Percentiles rank a stretch among this genome's conserved stretches.
Evolutionary conservation across 2,888 invertebrate genomes (phyloP).

Genomic region (Anorthoa munda): DNA sequence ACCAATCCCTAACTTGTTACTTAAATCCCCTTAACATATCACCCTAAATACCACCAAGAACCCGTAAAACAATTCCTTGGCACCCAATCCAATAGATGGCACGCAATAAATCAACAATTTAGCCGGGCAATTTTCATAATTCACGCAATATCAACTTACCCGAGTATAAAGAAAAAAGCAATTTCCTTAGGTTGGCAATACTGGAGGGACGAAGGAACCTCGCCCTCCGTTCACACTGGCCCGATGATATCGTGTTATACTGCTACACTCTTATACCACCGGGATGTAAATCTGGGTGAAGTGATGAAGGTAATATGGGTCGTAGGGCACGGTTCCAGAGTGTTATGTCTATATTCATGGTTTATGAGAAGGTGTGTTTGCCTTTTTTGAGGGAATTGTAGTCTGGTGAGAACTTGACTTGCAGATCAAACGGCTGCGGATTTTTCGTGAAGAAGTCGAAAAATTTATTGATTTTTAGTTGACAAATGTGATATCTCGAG

Average conservation of each 20-base stretch:
- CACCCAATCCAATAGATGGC: slow-evolving; percentile 78
- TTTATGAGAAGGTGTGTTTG: slow-evolving; percentile 41
- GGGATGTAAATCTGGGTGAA: slow-evolving; percentile 60
- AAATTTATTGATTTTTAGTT: no score
- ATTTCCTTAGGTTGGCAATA: slow-evolving; percentile 89
- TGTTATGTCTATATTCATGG: slow-evolving; percentile 57
- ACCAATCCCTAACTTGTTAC: slow-evolving; percentile 24
- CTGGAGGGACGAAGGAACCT: slow-evolving; percentile 78
- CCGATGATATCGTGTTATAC: slow-evolving; percentile 53
- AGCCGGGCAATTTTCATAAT: slow-evolving; percentile 89
- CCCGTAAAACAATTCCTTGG: slow-evolving; percentile 72
- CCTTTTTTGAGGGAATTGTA: slow-evolving; percentile 20
- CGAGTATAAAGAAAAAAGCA: slow-evolving; percentile 90
- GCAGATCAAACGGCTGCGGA: background rate
- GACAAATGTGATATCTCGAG: no score
- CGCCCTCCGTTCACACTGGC: slow-evolving; percentile 76
- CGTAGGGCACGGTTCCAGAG: slow-evolving; percentile 37
- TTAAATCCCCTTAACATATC: slow-evolving; percentile 31
- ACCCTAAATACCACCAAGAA: slow-evolving; percentile 61
- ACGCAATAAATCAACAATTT: slow-evolving; percentile 89
- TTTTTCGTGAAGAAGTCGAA: background rate
- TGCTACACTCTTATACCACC: slow-evolving; percentile 32
- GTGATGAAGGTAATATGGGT: slow-evolving; percentile 61
- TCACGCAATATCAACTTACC: slow-evolving; percentile 90
- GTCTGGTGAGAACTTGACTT: slow-evolving; percentile 3